phyloP scores from a whole-genome alignment of 1,140 invertebrate species.

The Dendrolimus kikuchii region DNA sequence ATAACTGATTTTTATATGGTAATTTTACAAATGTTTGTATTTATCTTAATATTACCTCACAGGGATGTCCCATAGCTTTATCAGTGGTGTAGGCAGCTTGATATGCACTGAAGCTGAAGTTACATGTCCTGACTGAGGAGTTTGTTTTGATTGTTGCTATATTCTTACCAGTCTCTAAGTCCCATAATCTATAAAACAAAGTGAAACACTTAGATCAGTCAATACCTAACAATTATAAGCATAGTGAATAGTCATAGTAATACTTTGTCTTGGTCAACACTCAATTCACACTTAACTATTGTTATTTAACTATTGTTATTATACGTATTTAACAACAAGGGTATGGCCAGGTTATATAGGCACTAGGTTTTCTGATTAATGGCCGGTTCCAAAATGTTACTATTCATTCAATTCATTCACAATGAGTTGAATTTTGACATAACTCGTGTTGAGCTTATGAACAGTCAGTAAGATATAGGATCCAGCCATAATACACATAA shows the following conservation, averaged over 20 bases:
- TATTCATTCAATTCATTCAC: too few relatives aligned
- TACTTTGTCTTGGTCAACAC: too few relatives aligned
- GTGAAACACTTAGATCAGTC: background rate
- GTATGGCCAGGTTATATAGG: too few relatives aligned
- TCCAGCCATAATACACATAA: too few relatives aligned
- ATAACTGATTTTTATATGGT: background rate
- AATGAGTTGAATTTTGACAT: too few relatives aligned
- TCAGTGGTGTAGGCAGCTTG: constrained; percentile 95
- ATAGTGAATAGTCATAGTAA: background rate
- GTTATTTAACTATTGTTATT: too few relatives aligned
- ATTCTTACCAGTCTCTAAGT: constrained; percentile 84
- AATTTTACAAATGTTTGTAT: background rate
- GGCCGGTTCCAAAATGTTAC: too few relatives aligned
- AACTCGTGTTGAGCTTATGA: too few relatives aligned
- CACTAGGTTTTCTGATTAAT: too few relatives aligned
- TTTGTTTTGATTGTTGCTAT: constrained; percentile 85
- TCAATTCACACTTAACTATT: too few relatives aligned
- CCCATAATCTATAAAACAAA: constrained; percentile 84
- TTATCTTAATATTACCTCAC: constrained; percentile 75
- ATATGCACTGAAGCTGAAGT: constrained; percentile 95
- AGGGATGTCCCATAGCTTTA: constrained; percentile 90
- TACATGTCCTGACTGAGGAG: constrained; percentile 92
- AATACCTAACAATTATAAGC: background rate
- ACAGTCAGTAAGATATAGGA: too few relatives aligned
- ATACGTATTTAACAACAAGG: too few relatives aligned